Evolutionary conservation across 2,113 vertebrate species (phyloP).

Genomic region (Narcine bancroftii): DNA sequence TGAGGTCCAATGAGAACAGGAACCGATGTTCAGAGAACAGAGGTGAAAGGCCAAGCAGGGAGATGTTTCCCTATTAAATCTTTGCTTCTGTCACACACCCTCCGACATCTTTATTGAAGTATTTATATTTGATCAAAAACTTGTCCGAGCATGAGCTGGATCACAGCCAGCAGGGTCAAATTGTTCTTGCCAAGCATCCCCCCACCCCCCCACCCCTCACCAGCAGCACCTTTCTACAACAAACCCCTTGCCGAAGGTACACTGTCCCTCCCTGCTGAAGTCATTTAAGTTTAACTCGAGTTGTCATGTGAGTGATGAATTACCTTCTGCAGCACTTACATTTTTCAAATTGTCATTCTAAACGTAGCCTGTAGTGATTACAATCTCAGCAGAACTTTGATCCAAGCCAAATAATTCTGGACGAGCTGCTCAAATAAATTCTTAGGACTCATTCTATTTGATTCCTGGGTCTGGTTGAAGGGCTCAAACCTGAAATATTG

Average conservation of each 20-base stretch:
- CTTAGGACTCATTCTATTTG: background rate
- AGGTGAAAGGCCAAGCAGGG: too few species aligned
- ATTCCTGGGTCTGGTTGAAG: background rate
- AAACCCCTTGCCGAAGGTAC: background rate
- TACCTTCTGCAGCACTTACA: background rate
- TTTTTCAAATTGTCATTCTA: background rate
- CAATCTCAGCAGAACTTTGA: background rate
- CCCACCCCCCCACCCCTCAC: too few species aligned
- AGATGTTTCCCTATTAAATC: background rate
- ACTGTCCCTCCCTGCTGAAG: background rate
- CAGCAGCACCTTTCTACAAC: background rate
- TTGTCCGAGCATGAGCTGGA: background rate
- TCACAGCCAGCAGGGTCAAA: background rate
- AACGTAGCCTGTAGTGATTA: background rate
- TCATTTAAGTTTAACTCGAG: background rate
- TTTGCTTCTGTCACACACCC: background rate
- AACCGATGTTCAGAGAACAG: too few species aligned
- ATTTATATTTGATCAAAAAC: background rate
- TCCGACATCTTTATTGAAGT: background rate
- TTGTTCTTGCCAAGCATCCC: background rate
- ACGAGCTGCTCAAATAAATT: background rate
- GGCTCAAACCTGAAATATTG: too few species aligned
- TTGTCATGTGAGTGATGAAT: background rate
- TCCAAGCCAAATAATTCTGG: background rate
- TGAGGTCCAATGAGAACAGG: too few species aligned